Conservation (phyloP, 2,888 invertebrate genomes). For the Clanis bilineata region DNA sequence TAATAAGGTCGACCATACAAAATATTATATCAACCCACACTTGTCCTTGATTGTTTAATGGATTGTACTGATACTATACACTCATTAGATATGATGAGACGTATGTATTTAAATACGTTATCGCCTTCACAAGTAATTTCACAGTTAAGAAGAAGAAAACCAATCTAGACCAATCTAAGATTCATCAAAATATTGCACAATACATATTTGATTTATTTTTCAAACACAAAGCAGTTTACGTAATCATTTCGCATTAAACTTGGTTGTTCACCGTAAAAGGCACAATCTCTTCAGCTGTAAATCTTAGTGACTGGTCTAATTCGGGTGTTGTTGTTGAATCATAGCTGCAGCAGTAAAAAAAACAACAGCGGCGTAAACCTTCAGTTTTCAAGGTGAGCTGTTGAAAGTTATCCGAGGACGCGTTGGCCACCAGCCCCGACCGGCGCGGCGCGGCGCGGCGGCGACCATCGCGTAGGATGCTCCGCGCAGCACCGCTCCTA, state of each 20-base stretch:
- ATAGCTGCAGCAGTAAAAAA: conserved; percentile 14
- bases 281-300: background rate
- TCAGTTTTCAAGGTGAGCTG: conserved; percentile 10
- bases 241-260: background rate
- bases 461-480: background rate
- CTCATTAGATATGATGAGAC: too few relatives aligned
- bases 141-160: too few relatives aligned
- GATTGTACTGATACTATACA: too few relatives aligned
- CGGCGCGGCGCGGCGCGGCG: background rate
- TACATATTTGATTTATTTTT: too few relatives aligned
- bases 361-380: conserved; percentile 10
- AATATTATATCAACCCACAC: too few relatives aligned
- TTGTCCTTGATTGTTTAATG: too few relatives aligned
- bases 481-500: background rate
- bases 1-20: too few relatives aligned
- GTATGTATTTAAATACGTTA: too few relatives aligned
- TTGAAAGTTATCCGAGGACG: conserved; percentile 14
- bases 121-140: too few relatives aligned
- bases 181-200: background rate
- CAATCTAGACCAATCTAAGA: too few relatives aligned
- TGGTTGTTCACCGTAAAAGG: background rate
- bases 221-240: background rate
- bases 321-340: background rate
- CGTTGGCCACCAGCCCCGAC: background rate
- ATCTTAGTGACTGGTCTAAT: background rate